Evolutionary conservation across 2,888 invertebrate genomes (phyloP).

Genomic region (Anthophora plumipes): DNA sequence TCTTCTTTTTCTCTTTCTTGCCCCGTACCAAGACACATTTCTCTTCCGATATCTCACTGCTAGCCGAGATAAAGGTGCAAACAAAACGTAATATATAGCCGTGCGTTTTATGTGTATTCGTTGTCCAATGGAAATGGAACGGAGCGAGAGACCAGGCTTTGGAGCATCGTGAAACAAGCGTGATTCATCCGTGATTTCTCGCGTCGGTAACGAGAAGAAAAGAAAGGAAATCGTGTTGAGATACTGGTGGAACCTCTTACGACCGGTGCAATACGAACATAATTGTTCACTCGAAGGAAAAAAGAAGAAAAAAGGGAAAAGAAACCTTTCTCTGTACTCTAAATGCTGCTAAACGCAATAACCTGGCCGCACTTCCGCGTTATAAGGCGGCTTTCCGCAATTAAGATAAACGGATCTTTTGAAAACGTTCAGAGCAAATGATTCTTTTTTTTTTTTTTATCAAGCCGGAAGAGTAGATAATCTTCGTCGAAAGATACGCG

Average conservation of each 20-base stretch:
- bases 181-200: slow-evolving; percentile 58
- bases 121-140: slow-evolving; percentile 12
- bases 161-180: slow-evolving; percentile 26
- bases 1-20: background rate
- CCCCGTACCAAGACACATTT: slow-evolving; percentile 9
- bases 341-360: slow-evolving; percentile 37
- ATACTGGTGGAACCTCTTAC: slow-evolving; percentile 33
- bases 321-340: slow-evolving; percentile 45
- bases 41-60: background rate
- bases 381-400: slow-evolving; percentile 48
- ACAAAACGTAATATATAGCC: too few relatives aligned
- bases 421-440: slow-evolving; percentile 51
- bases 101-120: background rate
- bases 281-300: slow-evolving; percentile 28
- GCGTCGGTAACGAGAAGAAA: slow-evolving; percentile 46
- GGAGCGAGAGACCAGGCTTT: background rate
- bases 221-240: slow-evolving; percentile 19
- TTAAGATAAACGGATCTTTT: slow-evolving; percentile 59
- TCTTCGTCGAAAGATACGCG: background rate
- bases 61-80: background rate
- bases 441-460: slow-evolving; percentile 38
- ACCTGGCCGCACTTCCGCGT: slow-evolving; percentile 49
- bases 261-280: slow-evolving; percentile 27
- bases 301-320: background rate
- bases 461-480: slow-evolving; percentile 1